A percentile compares a stretch with the other conserved stretches of the same genome.
phyloP scores from a whole-genome alignment of 92 coral and sea anemone genomes.

The Blastomussa wellsi region DNA sequence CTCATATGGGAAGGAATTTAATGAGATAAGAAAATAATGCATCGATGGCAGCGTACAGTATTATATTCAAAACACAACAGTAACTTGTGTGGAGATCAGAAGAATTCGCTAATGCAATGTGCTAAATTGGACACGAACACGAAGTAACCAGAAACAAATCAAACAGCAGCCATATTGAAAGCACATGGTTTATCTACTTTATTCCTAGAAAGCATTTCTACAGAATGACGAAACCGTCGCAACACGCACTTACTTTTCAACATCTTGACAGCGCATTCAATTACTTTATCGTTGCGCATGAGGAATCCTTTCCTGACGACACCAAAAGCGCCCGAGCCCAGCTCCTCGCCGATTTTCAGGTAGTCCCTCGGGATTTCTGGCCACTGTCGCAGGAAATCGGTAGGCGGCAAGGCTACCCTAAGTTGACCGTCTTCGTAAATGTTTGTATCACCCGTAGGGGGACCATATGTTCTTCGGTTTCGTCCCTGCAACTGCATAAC shows the following conservation, averaged over 20 bases:
- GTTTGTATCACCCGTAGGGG: conserved; percentile 34
- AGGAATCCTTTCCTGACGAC: conserved; percentile 52
- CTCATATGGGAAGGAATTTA: neutral
- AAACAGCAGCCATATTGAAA: too few relatives aligned
- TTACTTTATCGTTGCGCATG: conserved; percentile 32
- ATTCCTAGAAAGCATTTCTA: too few relatives aligned
- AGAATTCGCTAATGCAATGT: too few relatives aligned
- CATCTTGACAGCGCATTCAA: conserved; percentile 75
- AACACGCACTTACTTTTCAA: conserved; percentile 72
- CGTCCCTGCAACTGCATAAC: neutral
- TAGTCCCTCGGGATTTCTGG: conserved; percentile 62
- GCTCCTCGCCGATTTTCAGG: conserved; percentile 60
- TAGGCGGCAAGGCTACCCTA: neutral
- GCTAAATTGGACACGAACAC: too few relatives aligned
- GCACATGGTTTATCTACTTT: too few relatives aligned
- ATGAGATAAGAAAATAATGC: too few relatives aligned
- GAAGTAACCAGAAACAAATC: too few relatives aligned
- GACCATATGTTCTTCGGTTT: conserved; percentile 14
- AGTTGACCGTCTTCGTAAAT: conserved; percentile 36
- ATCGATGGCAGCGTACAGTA: too few relatives aligned
- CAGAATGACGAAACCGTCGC: too few relatives aligned
- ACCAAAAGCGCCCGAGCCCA: conserved; percentile 83
- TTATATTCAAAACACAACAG: too few relatives aligned
- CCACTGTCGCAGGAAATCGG: conserved; percentile 56
- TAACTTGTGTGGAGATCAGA: too few relatives aligned